Conservation (phyloP, 1,140 invertebrate genomes). For the Pemphigus obesinymphae region DNA sequence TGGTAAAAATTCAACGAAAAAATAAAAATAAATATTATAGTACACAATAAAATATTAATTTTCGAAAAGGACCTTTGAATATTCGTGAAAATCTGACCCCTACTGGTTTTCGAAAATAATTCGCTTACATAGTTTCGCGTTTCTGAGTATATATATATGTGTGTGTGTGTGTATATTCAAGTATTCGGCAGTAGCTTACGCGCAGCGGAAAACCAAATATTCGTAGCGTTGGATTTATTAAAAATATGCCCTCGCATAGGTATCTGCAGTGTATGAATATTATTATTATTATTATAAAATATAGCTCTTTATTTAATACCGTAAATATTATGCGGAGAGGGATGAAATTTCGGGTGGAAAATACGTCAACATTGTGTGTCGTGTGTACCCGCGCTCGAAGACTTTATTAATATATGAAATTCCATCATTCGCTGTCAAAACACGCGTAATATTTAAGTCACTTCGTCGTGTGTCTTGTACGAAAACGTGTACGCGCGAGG, state of each 20-base stretch:
- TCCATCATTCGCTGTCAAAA: constrained; percentile 35
- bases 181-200: neutral
- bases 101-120: neutral
- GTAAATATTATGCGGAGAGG: neutral
- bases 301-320: constrained; percentile 5
- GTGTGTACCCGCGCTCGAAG: neutral
- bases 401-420: constrained; percentile 38
- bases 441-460: neutral
- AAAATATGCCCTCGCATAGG: neutral
- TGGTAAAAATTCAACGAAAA: neutral
- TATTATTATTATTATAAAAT: constrained; percentile 2
- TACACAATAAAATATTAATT: neutral
- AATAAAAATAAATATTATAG: neutral
- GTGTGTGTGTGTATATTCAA: too few relatives aligned
- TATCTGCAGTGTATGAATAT: too few relatives aligned
- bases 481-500: neutral
- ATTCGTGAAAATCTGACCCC: neutral
- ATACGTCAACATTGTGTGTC: neutral
- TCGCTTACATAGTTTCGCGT: neutral
- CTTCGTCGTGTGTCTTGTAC: neutral
- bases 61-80: neutral
- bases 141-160: too few relatives aligned
- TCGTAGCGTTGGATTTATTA: constrained; percentile 12
- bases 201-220: neutral
- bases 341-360: neutral